Conservation (phyloP, 2,888 invertebrate species). For the Campoplex nolae region DNA sequence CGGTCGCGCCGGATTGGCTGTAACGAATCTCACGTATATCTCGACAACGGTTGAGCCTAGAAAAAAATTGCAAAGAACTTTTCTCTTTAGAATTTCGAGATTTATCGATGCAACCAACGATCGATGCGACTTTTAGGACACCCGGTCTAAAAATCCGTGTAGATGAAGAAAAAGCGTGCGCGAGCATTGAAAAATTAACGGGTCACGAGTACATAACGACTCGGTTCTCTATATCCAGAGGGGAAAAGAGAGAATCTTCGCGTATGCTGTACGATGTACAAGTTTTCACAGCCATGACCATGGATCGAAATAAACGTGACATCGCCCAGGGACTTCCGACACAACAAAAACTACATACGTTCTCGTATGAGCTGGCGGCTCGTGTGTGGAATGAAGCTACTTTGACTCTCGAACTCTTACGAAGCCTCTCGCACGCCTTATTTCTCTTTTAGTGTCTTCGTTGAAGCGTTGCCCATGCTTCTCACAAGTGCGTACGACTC, state of each 20-base stretch:
- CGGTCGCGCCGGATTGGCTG: background rate
- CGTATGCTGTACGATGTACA: slow-evolving; percentile 8
- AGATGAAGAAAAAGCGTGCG: slow-evolving; percentile 18
- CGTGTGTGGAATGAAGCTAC: slow-evolving; percentile 26
- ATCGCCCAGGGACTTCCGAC: slow-evolving; percentile 42
- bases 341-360: slow-evolving; percentile 24
- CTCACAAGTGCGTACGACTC: slow-evolving; percentile 1
- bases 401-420: slow-evolving; percentile 35
- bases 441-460: slow-evolving; percentile 7
- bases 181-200: slow-evolving; percentile 58
- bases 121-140: background rate
- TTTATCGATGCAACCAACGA: background rate
- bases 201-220: slow-evolving; percentile 53
- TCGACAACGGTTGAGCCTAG: background rate
- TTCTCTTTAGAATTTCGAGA: background rate
- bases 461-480: background rate
- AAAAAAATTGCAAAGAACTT: background rate
- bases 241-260: slow-evolving; percentile 6
- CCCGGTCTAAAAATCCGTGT: background rate
- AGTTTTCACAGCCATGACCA: slow-evolving; percentile 54
- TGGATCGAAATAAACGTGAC: slow-evolving; percentile 70
- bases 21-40: background rate
- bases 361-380: slow-evolving; percentile 3
- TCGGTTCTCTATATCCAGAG: slow-evolving; percentile 17
- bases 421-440: slow-evolving; percentile 1